Evolutionary conservation across 2,797 vertebrate genomes (phyloP), one percentile per base, ranked within the genome.

Genomic region (Graptemys geographica): DNA sequence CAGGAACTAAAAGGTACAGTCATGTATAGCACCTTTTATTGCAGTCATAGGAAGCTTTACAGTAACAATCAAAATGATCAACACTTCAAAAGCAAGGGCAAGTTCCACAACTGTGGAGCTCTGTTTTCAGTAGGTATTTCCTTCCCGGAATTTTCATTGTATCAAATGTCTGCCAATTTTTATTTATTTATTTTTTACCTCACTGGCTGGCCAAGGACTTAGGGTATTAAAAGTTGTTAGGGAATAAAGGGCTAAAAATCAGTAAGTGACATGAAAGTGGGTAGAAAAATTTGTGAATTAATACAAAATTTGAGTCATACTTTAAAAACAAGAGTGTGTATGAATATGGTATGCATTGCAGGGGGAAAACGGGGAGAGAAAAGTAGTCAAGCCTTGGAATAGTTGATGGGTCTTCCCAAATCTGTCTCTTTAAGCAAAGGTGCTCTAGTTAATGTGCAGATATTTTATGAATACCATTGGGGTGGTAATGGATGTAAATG

Each of bases 401-500:
- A 90, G 7, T 21, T 49, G 79, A 23, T 87, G 78, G 69, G 33
- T 37, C 1, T 85, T 12, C 78, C 9, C 6, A 79, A 41, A 2
- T 62, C 88, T 92, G 18, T 90, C 25, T 47, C 11, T 44, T 89
- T 5, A 56, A 12, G 11, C 69, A 82, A 79, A 90, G 44, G 41
- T 92, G 86, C 7, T 21, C 33, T 79, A 33, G 23, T 47, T 62
- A 47, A 44, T 51, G 25, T 41, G n/a, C 37, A 91, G 51, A 33
- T 47, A 56, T 3, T 28, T 81, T 28, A 49, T 6, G 49, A 37
- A 8, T 92, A 89, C 47, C 76, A 23, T 1, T 72, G 0, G 79
- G 18, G 2, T 72, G 83, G 2, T 6, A 62, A 15, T 11, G 78
- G 25, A 59, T 4, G 33, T 5, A 78, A 62, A 92, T 19, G 12